These are phyloP conservation scores for Mesopsocus fuscifrons DNA, from an alignment of 2,888 invertebrate species.

Conservation along the genomic window DNA sequence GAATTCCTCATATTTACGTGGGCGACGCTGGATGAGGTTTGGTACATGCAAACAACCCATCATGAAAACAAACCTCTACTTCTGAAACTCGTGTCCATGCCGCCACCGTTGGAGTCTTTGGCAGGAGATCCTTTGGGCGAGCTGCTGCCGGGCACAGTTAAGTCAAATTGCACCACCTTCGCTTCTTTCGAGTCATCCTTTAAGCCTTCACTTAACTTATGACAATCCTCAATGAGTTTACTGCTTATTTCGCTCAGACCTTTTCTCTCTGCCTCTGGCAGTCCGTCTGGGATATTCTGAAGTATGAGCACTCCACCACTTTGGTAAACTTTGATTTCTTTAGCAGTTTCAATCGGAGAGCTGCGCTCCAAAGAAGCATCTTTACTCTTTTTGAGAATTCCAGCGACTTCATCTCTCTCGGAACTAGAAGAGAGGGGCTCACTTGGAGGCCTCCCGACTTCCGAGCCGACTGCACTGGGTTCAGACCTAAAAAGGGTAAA, in stretches of 20 bases:
- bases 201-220: neutral
- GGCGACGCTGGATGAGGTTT: no score
- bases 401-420: neutral
- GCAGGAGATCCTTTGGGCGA: neutral
- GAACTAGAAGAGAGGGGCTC: neutral
- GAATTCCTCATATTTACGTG: no score
- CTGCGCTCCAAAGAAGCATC: neutral
- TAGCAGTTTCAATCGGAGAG: neutral
- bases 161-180: slow-evolving; percentile 3
- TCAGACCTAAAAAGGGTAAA: neutral
- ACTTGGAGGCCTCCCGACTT: neutral
- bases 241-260: neutral
- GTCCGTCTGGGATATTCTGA: neutral
- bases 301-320: slow-evolving; percentile 7
- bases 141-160: neutral
- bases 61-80: neutral
- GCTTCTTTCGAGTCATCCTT: neutral
- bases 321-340: slow-evolving; percentile 5
- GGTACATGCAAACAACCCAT: no score
- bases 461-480: neutral
- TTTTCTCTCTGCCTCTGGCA: neutral
- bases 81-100: no score
- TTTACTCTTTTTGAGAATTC: slow-evolving; percentile 2
- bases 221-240: slow-evolving; percentile 4
- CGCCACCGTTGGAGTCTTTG: neutral